phyloP scores from a whole-genome alignment of 2,797 vertebrate species.

The Phalanger gymnotis region DNA sequence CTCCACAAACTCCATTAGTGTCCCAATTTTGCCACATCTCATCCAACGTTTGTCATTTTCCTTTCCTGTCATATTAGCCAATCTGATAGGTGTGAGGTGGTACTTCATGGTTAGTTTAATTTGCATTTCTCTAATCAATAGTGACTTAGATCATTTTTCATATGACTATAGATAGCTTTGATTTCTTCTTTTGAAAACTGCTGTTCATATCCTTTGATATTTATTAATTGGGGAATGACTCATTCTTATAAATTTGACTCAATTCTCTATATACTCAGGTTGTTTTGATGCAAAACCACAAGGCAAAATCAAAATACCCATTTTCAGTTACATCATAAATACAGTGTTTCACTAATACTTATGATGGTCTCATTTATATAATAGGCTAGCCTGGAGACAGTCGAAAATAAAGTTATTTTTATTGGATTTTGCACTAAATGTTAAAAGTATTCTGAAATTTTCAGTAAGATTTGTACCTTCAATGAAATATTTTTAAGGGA shows the following conservation, averaged over 20 bases:
- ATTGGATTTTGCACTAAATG: conserved; percentile 45
- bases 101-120: not conserved
- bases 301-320: not conserved
- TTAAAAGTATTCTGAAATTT: conserved; percentile 51
- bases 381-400: conserved; percentile 5
- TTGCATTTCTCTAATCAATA: not conserved
- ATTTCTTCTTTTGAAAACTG: not conserved
- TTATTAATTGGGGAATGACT: not conserved
- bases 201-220: not conserved
- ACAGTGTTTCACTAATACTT: not conserved
- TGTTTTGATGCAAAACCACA: conserved; percentile 39
- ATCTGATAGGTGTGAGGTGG: not conserved
- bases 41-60: not conserved
- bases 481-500: conserved; percentile 64
- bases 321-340: not conserved
- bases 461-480: conserved; percentile 50
- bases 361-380: not conserved
- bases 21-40: not conserved
- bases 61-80: not conserved
- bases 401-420: conserved; percentile 63
- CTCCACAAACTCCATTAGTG: not conserved
- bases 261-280: not conserved
- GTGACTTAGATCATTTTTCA: not conserved
- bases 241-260: not conserved
- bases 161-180: not conserved